Percentiles rank a stretch among this genome's conserved stretches.
Evolutionary conservation across 1,140 invertebrate species (phyloP).

Genomic region (Drosophila pseudoananassae): DNA sequence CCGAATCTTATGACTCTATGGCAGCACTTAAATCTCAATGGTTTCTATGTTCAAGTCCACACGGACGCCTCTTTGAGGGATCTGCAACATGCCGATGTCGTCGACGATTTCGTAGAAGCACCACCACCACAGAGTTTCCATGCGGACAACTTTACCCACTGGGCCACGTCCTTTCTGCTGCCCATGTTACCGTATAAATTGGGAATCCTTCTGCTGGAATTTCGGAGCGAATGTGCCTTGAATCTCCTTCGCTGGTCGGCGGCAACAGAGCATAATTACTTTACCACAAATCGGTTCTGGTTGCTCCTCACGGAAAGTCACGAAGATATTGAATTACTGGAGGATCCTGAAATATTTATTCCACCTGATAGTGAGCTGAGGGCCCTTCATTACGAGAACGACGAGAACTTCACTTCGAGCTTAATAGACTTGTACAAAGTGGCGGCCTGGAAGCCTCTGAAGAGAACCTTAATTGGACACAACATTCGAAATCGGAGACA

Average conservation of each 20-base stretch:
- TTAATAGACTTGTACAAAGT: constrained; percentile 74
- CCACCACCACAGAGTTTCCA: constrained; percentile 66
- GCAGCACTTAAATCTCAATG: constrained; percentile 58
- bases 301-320: constrained; percentile 52
- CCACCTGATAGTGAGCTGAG: constrained; percentile 73
- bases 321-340: constrained; percentile 48
- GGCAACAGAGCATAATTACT: constrained; percentile 73
- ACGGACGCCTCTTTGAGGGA: constrained; percentile 58
- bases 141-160: constrained; percentile 55
- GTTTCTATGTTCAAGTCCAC: constrained; percentile 71
- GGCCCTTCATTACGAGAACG: constrained; percentile 30
- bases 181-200: constrained; percentile 53
- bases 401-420: constrained; percentile 26
- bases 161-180: constrained; percentile 56
- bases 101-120: constrained; percentile 30
- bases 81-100: constrained; percentile 34
- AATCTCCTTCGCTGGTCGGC: constrained; percentile 74
- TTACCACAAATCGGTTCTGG: constrained; percentile 79
- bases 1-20: constrained; percentile 35
- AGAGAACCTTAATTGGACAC: constrained; percentile 30
- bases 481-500: constrained; percentile 40
- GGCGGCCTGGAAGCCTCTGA: constrained; percentile 56
- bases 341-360: constrained; percentile 70
- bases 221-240: constrained; percentile 59
- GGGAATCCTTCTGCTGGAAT: constrained; percentile 65